These are phyloP conservation scores for Toxonevra muliebris DNA, from an alignment of 2,888 invertebrate species.

Conservation along the genomic window DNA sequence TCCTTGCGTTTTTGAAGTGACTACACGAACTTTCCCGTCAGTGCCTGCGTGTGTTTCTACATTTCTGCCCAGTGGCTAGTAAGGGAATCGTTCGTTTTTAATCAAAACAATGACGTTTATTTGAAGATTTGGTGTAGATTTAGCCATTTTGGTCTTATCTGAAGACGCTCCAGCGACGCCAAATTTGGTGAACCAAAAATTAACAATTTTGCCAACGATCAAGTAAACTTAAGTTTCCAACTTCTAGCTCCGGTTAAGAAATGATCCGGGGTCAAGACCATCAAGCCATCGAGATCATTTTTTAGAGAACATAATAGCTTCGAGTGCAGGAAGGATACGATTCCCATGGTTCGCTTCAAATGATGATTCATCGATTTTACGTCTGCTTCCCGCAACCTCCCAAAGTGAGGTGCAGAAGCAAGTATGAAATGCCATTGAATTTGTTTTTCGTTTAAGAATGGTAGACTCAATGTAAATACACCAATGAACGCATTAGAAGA, in stretches of 20 bases:
- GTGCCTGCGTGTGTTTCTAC: too few species aligned
- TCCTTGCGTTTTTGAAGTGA: too few species aligned
- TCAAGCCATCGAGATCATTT: slow-evolving; percentile 3
- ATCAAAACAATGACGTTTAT: slow-evolving; percentile 6
- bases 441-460: slow-evolving; percentile 17
- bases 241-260: slow-evolving; percentile 4
- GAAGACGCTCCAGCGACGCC: slow-evolving; percentile 11
- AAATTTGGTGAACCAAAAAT: background rate
- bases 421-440: slow-evolving; percentile 55
- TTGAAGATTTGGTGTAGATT: background rate
- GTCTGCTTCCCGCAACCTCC: slow-evolving; percentile 55
- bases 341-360: slow-evolving; percentile 41
- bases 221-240: background rate
- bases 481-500: slow-evolving; percentile 47
- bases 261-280: slow-evolving; percentile 9
- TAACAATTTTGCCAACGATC: slow-evolving; percentile 1
- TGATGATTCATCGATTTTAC: slow-evolving; percentile 55
- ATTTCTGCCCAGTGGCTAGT: too few species aligned
- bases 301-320: background rate
- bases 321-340: slow-evolving; percentile 10
- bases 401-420: slow-evolving; percentile 52
- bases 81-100: slow-evolving; percentile 11
- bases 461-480: slow-evolving; percentile 27
- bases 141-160: slow-evolving; percentile 11
- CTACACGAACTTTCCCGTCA: too few species aligned